Base-by-base conservation (phyloP, 2,888 invertebrate genomes). In the Apodemia zela region DNA sequence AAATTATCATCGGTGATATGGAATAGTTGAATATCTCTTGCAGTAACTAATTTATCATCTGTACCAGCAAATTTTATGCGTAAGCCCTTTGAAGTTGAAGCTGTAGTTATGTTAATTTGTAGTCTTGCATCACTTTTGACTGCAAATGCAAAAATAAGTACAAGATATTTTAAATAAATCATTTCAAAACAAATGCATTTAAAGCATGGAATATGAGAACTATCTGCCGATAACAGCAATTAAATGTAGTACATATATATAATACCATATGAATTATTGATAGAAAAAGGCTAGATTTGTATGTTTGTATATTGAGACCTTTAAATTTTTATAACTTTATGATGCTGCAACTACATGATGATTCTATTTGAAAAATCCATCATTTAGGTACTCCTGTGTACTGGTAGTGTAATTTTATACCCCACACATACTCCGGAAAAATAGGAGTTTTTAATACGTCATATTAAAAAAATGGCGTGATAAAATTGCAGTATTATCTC, bases 1-100 rank as follows among this genome's bases (percentile, higher is more conserved):
- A 89, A 66, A 67, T 82, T 85, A 2, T 71, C 72, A 10, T 75
- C 73, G 10, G 82, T 84, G 1, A 88, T 67, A 59, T 89, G 86
- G 66, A 83, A 89, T 4, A 82, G 58, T 8, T 67, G 60, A 0
- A 82, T 60, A 69, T 89, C 88, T 60, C 71, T 72, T 6, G 79
- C 73, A 1, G 81, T 83, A 4, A 84, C 72, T 18, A 78, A 29
- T 74, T 81, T 83, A 33, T 73, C 65, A 63, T 86, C 80, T 5
- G 60, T 62, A 3, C 86, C 88, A 0, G 33, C 59, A 18, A 62
- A 74, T 25, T 65, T 68, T 1, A 84, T 68, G n/a, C 60, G 54
- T 0, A 75, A 70, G 25, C 75, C 72, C 3, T 71, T 67, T 63
- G 68, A 71, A 60, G 69, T 74, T 3, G 80, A 69, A 2, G 74